These are phyloP conservation scores for Gorsachius magnificus DNA, from an alignment of 2,797 vertebrate species.

Conservation along the genomic window DNA sequence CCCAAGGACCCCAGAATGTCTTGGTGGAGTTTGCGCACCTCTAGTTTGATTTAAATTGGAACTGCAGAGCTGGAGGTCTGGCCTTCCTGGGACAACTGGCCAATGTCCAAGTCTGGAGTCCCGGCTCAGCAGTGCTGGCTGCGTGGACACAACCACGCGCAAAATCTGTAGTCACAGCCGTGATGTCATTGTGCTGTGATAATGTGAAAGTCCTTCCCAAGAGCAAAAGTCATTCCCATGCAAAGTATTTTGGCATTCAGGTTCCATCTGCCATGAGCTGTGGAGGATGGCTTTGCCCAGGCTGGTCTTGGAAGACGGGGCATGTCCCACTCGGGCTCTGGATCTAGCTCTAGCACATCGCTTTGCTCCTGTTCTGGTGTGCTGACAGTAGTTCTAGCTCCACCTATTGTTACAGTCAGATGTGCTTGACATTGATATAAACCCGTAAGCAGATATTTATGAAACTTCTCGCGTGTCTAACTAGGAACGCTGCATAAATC, in stretches of 20 bases:
- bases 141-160: not conserved
- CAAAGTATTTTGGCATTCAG: not conserved
- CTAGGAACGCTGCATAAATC: not conserved
- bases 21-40: no score
- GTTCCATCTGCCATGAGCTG: fast-evolving
- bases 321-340: fast-evolving
- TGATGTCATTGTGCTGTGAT: fast-evolving
- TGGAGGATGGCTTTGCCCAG: fast-evolving
- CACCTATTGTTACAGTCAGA: not conserved
- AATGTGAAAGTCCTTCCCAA: no score
- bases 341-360: fast-evolving
- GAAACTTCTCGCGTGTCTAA: not conserved
- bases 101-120: not conserved
- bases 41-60: no score
- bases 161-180: not conserved
- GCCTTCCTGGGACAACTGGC: no score
- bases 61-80: no score
- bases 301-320: not conserved
- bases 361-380: fast-evolving
- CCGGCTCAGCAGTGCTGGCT: not conserved
- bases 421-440: fast-evolving
- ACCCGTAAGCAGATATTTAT: fast-evolving
- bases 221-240: not conserved
- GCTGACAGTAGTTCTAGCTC: not conserved
- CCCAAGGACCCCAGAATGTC: no score